Evolutionary conservation across 2,888 invertebrate species (phyloP).

Genomic region (Diachrysia chrysitis): DNA sequence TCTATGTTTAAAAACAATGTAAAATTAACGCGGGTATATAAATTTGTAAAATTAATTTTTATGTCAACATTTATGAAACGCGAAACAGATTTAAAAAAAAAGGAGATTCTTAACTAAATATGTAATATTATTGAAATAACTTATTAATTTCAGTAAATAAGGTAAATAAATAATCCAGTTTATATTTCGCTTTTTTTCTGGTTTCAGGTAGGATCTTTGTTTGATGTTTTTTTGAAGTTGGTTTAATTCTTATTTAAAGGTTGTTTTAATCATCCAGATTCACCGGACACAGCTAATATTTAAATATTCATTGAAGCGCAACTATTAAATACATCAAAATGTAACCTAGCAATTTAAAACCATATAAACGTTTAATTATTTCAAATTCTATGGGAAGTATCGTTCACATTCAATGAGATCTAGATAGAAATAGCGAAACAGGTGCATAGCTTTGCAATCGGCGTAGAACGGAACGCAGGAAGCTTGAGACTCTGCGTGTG

Average conservation of each 20-base stretch:
- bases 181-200: no score
- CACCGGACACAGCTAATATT: no score
- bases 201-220: no score
- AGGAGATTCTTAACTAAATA: no score
- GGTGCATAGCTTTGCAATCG: constrained; percentile 49
- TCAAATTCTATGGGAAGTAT: constrained; percentile 51
- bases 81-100: no score
- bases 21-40: constrained; percentile 18
- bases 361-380: constrained; percentile 18
- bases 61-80: not conserved
- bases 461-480: constrained; percentile 47
- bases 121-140: no score
- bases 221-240: no score
- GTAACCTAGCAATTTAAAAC: constrained; percentile 6
- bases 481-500: constrained; percentile 42
- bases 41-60: not conserved
- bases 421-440: constrained; percentile 47
- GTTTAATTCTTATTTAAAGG: no score
- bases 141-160: no score
- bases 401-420: constrained; percentile 44
- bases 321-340: constrained; percentile 3
- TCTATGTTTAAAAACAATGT: constrained; percentile 33
- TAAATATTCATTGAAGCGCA: no score
- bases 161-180: no score
- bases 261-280: no score